Percentiles rank a stretch among this genome's conserved stretches.
phyloP scores from a whole-genome alignment of 2,797 vertebrate genomes.

The Taeniopygia guttata region DNA sequence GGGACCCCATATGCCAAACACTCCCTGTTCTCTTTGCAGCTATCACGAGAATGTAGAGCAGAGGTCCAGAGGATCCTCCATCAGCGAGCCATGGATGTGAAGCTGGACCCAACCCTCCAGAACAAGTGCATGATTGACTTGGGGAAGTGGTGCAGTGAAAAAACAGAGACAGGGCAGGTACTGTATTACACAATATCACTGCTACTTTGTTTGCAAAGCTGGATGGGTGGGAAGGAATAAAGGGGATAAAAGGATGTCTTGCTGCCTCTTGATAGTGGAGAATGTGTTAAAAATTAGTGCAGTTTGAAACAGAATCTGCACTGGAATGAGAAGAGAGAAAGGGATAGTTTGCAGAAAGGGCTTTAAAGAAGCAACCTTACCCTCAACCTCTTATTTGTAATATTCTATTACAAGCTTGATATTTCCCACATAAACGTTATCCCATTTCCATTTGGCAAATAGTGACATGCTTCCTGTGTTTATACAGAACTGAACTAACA shows the following conservation, averaged over 20 bases:
- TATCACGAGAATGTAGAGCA: slow-evolving; percentile 93
- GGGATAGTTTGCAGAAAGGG: background rate
- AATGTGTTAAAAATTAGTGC: background rate
- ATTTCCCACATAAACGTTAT: slow-evolving; percentile 16
- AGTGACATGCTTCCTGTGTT: background rate
- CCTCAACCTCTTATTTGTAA: background rate
- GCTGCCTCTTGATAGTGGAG: background rate
- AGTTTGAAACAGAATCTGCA: background rate
- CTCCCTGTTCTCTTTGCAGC: slow-evolving; percentile 64
- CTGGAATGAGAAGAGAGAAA: background rate
- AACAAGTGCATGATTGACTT: slow-evolving; percentile 93
- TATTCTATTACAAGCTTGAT: background rate
- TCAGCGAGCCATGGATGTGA: slow-evolving; percentile 95
- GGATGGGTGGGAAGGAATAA: background rate
- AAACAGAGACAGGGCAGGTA: slow-evolving; percentile 91
- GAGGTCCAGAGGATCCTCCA: slow-evolving; percentile 96
- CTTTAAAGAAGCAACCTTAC: background rate
- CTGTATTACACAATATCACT: background rate
- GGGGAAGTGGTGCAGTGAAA: slow-evolving; percentile 98
- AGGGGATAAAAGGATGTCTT: background rate
- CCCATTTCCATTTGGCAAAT: slow-evolving; percentile 9
- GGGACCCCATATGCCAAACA: background rate
- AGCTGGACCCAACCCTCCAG: slow-evolving; percentile 92
- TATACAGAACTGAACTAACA: slow-evolving; percentile 19
- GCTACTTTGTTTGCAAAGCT: background rate